These are phyloP conservation scores for Drosophila rhopaloa DNA, from an alignment of 1,140 invertebrate species.

Conservation along the genomic window DNA sequence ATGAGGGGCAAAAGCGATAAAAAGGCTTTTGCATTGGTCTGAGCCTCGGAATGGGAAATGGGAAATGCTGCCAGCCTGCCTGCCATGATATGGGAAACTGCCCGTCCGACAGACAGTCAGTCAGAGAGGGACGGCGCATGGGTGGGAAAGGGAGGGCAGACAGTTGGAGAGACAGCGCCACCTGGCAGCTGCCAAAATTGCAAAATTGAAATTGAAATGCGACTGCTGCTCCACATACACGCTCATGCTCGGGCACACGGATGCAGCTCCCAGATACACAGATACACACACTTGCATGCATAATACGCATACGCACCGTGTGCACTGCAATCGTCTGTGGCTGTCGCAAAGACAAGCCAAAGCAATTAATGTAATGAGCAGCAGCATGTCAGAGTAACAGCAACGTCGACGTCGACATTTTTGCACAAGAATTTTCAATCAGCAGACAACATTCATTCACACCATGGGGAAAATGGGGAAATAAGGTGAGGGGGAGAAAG, in stretches of 20 bases:
- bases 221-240: slow-evolving; percentile 59
- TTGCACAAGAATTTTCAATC: slow-evolving; percentile 83
- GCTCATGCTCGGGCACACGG: slow-evolving; percentile 3
- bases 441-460: slow-evolving; percentile 58
- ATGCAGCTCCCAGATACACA: slow-evolving; percentile 12
- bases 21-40: slow-evolving; percentile 72
- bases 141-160: slow-evolving; percentile 37
- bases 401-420: slow-evolving; percentile 80
- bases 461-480: not conserved
- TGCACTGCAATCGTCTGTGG: slow-evolving; percentile 54
- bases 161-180: slow-evolving; percentile 81
- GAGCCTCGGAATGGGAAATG: slow-evolving; percentile 26
- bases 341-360: slow-evolving; percentile 82
- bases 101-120: slow-evolving; percentile 6
- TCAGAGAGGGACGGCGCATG: slow-evolving; percentile 1
- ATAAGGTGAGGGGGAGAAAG: not conserved
- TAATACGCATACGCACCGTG: slow-evolving; percentile 78
- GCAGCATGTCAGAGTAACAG: slow-evolving; percentile 73
- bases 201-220: slow-evolving; percentile 83
- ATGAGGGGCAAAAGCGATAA: slow-evolving; percentile 79
- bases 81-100: slow-evolving; percentile 68
- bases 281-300: slow-evolving; percentile 57
- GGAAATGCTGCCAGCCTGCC: slow-evolving; percentile 46
- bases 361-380: slow-evolving; percentile 83
- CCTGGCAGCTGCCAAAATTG: slow-evolving; percentile 82